These are phyloP conservation scores for Microctenopoma steveboyesi DNA, from an alignment of 2,797 vertebrate species.

Conservation along the genomic window DNA sequence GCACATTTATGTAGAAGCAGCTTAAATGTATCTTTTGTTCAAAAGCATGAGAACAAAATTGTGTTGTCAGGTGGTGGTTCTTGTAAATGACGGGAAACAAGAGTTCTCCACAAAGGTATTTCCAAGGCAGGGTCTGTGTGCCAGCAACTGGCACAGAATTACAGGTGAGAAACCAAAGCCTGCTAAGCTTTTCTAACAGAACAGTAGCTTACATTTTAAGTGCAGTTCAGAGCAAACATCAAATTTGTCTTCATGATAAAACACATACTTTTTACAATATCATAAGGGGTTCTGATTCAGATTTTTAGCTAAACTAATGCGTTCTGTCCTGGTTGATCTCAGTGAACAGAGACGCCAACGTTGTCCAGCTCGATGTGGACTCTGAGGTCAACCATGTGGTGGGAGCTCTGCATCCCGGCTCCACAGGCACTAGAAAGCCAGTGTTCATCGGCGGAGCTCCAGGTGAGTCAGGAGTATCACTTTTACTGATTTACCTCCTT, in stretches of 20 bases:
- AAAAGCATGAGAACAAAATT: background rate
- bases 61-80: constrained; percentile 85
- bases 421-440: constrained; percentile 81
- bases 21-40: background rate
- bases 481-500: background rate
- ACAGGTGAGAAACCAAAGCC: constrained; percentile 80
- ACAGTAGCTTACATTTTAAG: too few species aligned
- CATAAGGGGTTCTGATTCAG: background rate
- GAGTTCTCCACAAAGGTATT: constrained; percentile 89
- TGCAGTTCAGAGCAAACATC: too few species aligned
- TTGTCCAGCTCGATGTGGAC: constrained; percentile 92
- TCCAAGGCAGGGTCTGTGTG: constrained; percentile 87
- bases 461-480: constrained; percentile 79
- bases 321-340: constrained; percentile 17
- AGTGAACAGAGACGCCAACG: constrained; percentile 91
- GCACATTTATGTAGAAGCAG: background rate
- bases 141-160: constrained; percentile 92
- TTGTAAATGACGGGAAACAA: constrained; percentile 87
- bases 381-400: constrained; percentile 92
- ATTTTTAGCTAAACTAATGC: background rate
- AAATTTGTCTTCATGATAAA: too few species aligned
- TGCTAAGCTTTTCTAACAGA: too few species aligned
- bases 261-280: too few species aligned
- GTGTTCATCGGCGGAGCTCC: constrained; percentile 94
- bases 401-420: constrained; percentile 82